Conservation (phyloP, 2,113 vertebrate species). For the Sinocyclocheilus anshuiensis region DNA sequence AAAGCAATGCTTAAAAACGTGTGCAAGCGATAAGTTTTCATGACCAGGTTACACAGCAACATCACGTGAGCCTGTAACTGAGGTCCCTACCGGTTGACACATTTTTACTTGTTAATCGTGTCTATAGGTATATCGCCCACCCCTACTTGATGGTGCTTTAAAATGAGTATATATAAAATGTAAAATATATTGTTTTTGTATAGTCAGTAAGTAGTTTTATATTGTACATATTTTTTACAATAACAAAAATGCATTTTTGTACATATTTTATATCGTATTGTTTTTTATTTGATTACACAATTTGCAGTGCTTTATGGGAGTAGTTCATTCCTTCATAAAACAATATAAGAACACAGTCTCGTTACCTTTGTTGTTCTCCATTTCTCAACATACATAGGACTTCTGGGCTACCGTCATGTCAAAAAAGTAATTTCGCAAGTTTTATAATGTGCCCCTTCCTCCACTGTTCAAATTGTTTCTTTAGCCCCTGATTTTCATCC, state of each 20-base stretch:
- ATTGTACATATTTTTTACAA: neutral
- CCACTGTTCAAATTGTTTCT: neutral
- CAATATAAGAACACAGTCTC: neutral
- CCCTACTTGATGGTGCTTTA: no score
- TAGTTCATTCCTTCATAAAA: neutral
- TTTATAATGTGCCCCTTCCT: neutral
- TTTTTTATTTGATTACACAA: neutral
- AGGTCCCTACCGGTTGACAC: no score
- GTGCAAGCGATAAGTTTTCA: no score
- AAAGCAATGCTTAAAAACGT: no score
- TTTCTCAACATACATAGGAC: neutral
- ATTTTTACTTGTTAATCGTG: no score
- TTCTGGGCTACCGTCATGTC: neutral
- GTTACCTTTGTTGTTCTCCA: neutral
- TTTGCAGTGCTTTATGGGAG: neutral
- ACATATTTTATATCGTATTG: neutral
- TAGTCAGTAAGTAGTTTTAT: neutral
- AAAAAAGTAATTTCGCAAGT: slow-evolving; percentile 6
- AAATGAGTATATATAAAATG: no score
- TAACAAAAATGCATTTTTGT: neutral
- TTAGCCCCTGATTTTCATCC: neutral
- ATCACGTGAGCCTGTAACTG: no score
- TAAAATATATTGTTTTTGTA: neutral
- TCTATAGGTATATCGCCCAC: no score
- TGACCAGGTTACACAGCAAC: no score